phyloP scores from a whole-genome alignment of 1,140 invertebrate genomes.

The Drosophila mayri region DNA sequence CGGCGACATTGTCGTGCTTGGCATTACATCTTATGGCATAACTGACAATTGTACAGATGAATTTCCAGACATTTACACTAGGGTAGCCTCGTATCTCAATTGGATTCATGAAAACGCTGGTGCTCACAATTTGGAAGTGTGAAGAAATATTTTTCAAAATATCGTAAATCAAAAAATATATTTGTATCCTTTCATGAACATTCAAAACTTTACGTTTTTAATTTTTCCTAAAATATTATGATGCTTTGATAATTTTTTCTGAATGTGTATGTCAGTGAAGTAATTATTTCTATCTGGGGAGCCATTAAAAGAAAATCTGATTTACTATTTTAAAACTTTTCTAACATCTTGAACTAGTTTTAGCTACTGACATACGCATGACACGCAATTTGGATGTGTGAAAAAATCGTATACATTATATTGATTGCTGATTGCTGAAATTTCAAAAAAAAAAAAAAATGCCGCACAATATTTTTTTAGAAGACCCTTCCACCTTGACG shows the following conservation, averaged over 20 bases:
- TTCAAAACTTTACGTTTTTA: no score
- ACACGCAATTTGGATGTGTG: background rate
- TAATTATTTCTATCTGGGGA: no score
- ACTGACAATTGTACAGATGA: background rate
- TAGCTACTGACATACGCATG: no score
- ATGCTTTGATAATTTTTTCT: background rate
- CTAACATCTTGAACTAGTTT: background rate
- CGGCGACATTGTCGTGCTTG: background rate
- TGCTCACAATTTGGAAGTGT: background rate
- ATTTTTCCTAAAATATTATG: background rate
- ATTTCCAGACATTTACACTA: background rate
- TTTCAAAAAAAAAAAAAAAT: background rate
- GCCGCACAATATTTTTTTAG: background rate
- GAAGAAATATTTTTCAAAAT: background rate
- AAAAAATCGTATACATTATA: background rate
- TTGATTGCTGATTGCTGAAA: background rate
- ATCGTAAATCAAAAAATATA: background rate
- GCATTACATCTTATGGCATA: background rate
- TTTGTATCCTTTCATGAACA: background rate
- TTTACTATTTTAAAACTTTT: background rate
- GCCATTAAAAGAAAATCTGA: no score
- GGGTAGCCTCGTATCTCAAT: slow-evolving; percentile 4
- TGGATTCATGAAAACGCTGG: slow-evolving; percentile 17
- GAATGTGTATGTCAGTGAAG: background rate
- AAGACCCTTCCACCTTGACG: slow-evolving; percentile 18